Percentiles rank a stretch among this genome's conserved stretches.
Evolutionary conservation across 2,797 vertebrate species (phyloP).

Genomic region (Babyrousa celebensis): DNA sequence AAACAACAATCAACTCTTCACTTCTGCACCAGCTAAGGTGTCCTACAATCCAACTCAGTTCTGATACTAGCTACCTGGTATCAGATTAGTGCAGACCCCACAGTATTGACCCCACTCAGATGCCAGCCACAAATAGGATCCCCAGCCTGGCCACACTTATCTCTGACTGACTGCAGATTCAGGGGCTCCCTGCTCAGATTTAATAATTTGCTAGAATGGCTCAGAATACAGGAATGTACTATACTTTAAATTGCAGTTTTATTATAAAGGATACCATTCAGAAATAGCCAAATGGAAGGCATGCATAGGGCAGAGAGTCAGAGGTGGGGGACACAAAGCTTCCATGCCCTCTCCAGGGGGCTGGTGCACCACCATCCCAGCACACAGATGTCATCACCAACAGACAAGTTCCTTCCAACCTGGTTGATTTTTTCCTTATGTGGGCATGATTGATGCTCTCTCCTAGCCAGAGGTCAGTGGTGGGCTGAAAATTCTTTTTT

Average conservation of each 20-base stretch:
- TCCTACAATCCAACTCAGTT: not conserved
- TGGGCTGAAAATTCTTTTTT: too few species aligned
- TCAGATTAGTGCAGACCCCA: not conserved
- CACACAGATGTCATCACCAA: not conserved
- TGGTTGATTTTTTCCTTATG: not conserved
- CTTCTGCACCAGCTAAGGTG: not conserved
- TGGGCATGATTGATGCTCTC: not conserved
- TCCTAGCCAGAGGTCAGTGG: not conserved
- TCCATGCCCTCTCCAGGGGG: not conserved
- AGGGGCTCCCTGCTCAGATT: not conserved
- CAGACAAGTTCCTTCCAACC: not conserved
- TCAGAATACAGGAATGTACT: not conserved
- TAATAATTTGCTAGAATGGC: not conserved
- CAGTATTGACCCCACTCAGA: not conserved
- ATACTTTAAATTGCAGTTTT: not conserved
- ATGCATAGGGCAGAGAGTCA: too few species aligned
- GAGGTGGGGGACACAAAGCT: not conserved
- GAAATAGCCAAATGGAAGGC: not conserved
- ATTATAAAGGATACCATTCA: not conserved
- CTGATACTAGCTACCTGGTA: not conserved
- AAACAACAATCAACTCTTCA: not conserved
- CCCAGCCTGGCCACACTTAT: not conserved
- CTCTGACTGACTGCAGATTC: not conserved
- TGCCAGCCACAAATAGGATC: not conserved
- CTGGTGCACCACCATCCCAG: not conserved